phyloP scores from a whole-genome alignment of 2,888 invertebrate species.

The Blastobasis adustella region DNA sequence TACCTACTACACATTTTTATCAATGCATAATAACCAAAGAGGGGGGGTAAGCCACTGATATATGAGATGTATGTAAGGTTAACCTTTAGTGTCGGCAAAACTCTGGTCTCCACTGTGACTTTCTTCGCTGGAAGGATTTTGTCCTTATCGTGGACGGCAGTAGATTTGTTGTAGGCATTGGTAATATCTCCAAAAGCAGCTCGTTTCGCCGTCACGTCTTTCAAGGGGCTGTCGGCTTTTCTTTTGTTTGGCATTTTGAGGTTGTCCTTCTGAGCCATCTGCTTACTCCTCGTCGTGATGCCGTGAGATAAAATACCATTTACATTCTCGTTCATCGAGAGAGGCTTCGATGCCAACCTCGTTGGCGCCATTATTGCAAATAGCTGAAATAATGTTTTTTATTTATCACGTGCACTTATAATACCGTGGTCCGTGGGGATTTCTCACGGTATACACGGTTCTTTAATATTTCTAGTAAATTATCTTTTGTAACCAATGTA shows the following conservation, averaged over 20 bases:
- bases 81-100: conserved; percentile 66
- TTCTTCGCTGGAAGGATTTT: conserved; percentile 59
- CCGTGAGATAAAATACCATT: conserved; percentile 66
- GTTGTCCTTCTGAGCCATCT: conserved; percentile 52
- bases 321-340: conserved; percentile 60
- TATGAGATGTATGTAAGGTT: conserved; percentile 25
- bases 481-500: conserved; percentile 21
- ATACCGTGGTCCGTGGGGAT: conserved; percentile 14
- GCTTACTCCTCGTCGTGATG: conserved; percentile 78
- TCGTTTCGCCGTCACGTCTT: conserved; percentile 83
- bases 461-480: background rate
- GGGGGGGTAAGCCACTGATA: background rate
- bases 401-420: conserved; percentile 34
- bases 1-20: conserved; percentile 5
- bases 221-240: conserved; percentile 87
- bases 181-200: conserved; percentile 92
- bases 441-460: conserved; percentile 13
- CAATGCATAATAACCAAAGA: background rate
- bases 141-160: conserved; percentile 48
- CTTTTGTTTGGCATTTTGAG: conserved; percentile 79
- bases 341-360: conserved; percentile 70
- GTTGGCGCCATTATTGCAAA: conserved; percentile 76
- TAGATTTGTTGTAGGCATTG: conserved; percentile 76
- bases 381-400: conserved; percentile 34
- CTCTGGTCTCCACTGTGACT: conserved; percentile 67